phyloP scores from a whole-genome alignment of 2,888 invertebrate species.

The Aspidapion aeneum region DNA sequence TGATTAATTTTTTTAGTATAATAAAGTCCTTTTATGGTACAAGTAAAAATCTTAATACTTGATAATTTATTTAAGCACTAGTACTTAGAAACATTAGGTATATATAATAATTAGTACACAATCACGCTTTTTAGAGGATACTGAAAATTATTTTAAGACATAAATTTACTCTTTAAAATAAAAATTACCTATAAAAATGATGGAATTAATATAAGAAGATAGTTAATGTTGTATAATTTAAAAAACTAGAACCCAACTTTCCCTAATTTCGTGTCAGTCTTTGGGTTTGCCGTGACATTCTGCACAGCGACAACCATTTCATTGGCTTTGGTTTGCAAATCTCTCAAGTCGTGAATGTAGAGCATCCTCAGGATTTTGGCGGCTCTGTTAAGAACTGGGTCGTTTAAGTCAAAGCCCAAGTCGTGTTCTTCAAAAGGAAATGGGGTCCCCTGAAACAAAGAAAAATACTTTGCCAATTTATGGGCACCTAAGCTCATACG shows the following conservation, averaged over 20 bases:
- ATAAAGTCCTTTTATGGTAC: too few relatives aligned
- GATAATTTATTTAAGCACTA: too few relatives aligned
- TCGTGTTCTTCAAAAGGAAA: constrained; percentile 67
- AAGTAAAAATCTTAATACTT: too few relatives aligned
- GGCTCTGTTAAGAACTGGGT: constrained; percentile 63
- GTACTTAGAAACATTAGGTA: too few relatives aligned
- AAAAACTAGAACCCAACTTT: constrained; percentile 78
- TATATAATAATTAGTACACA: too few relatives aligned
- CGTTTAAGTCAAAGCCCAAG: constrained; percentile 63
- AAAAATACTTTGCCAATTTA: too few relatives aligned
- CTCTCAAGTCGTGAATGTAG: constrained; percentile 79
- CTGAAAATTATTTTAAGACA: too few relatives aligned
- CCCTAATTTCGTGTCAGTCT: constrained; percentile 91
- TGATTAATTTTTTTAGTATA: too few relatives aligned
- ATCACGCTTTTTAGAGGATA: too few relatives aligned
- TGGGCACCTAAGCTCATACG: too few relatives aligned
- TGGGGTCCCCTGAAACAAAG: constrained; percentile 60
- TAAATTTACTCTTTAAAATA: constrained; percentile 2
- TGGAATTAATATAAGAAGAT: too few relatives aligned
- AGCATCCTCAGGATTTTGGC: constrained; percentile 75
- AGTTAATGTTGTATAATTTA: too few relatives aligned
- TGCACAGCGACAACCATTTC: constrained; percentile 92
- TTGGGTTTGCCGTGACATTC: constrained; percentile 91
- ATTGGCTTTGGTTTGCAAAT: constrained; percentile 91
- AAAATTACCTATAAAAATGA: neutral